Percentiles rank a stretch among this genome's conserved stretches.
Evolutionary conservation across 2,797 vertebrate genomes (phyloP).

Genomic region (Lophius americanus): DNA sequence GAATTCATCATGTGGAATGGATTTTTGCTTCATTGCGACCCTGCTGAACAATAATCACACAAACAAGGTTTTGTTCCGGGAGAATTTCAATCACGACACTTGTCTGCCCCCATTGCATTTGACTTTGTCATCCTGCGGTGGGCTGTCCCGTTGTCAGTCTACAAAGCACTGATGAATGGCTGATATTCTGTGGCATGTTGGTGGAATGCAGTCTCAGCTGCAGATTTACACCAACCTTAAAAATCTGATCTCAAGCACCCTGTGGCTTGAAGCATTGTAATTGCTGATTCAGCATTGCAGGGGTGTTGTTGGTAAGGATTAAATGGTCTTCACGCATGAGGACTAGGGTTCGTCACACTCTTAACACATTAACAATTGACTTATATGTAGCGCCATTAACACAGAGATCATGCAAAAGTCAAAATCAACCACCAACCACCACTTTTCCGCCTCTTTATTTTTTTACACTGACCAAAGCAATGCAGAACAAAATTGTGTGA

Average conservation of each 20-base stretch:
- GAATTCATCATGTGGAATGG: slow-evolving; percentile 78
- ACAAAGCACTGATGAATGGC: slow-evolving; percentile 10
- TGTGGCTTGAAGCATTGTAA: background rate
- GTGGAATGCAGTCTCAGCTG: slow-evolving; percentile 22
- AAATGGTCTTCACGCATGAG: background rate
- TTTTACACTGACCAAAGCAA: too few species aligned
- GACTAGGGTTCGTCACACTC: too few species aligned
- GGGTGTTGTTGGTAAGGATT: slow-evolving; percentile 3
- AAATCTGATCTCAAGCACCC: slow-evolving; percentile 14
- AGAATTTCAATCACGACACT: slow-evolving; percentile 70
- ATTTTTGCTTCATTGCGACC: slow-evolving; percentile 68
- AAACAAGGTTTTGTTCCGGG: slow-evolving; percentile 72
- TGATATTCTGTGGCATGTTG: slow-evolving; percentile 22
- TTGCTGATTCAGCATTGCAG: slow-evolving; percentile 17
- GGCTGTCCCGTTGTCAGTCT: slow-evolving; percentile 23
- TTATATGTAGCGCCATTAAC: too few species aligned
- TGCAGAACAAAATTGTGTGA: too few species aligned
- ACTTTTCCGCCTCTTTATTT: too few species aligned
- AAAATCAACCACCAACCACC: too few species aligned
- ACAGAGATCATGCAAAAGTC: too few species aligned
- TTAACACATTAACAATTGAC: too few species aligned
- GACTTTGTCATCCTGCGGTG: slow-evolving; percentile 60
- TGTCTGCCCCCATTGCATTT: slow-evolving; percentile 37
- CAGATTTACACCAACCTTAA: slow-evolving; percentile 14
- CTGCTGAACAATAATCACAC: slow-evolving; percentile 68